phyloP scores from a whole-genome alignment of 2,888 invertebrate genomes.

The Nomada lathburiana region DNA sequence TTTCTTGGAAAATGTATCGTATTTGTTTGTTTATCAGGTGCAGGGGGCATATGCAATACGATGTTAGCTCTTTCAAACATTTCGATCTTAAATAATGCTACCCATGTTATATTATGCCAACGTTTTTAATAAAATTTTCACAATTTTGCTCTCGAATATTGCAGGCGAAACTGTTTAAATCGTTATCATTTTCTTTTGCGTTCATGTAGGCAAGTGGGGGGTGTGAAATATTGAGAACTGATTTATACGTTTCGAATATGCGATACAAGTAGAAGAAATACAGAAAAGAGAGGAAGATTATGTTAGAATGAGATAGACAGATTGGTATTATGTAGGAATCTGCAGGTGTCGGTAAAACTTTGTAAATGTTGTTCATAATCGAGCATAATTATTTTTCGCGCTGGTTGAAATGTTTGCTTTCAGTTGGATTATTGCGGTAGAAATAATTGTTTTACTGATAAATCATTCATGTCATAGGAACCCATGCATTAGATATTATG shows the following conservation, averaged over 20 bases:
- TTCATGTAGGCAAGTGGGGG: not conserved
- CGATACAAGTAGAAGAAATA: constrained; percentile 3
- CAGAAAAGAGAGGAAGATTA: not conserved
- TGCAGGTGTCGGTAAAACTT: too few relatives aligned
- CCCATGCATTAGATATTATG: too few relatives aligned
- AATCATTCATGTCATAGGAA: too few relatives aligned
- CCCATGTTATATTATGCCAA: not conserved
- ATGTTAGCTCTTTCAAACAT: not conserved
- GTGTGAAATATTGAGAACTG: constrained; percentile 1
- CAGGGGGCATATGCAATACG: constrained; percentile 1
- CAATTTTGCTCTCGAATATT: not conserved
- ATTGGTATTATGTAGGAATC: too few relatives aligned
- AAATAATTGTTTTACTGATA: too few relatives aligned
- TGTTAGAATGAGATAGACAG: not conserved
- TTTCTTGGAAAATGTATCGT: not conserved
- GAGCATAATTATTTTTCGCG: too few relatives aligned
- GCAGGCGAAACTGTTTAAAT: not conserved
- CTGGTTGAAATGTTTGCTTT: too few relatives aligned
- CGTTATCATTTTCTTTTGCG: not conserved
- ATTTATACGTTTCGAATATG: not conserved
- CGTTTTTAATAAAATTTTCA: not conserved
- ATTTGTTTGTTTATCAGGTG: not conserved
- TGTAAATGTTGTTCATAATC: too few relatives aligned
- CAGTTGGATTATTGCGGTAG: too few relatives aligned
- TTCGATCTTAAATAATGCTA: not conserved